A percentile compares a stretch with the other conserved stretches of the same genome.
phyloP scores from a whole-genome alignment of 2,113 vertebrate species.

The Lophotis ruficrista region DNA sequence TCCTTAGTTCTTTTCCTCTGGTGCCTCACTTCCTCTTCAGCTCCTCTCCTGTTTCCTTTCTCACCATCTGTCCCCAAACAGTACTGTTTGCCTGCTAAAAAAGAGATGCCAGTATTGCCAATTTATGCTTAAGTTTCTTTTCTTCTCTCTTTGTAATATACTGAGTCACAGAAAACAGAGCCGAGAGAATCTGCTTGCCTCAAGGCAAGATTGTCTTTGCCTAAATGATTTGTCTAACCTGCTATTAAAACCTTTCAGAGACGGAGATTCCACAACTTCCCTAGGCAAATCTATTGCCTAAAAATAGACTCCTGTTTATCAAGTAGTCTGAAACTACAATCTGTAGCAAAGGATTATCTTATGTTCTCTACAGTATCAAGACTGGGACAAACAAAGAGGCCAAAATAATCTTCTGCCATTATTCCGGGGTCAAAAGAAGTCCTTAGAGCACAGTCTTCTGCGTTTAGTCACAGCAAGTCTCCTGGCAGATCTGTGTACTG shows the following conservation, averaged over 20 bases:
- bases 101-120: background rate
- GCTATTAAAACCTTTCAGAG: conserved; percentile 7
- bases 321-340: conserved; percentile 37
- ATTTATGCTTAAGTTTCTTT: background rate
- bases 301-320: conserved; percentile 44
- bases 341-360: background rate
- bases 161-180: background rate
- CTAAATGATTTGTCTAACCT: conserved; percentile 29
- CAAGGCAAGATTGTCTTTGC: background rate
- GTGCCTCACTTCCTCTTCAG: background rate
- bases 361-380: background rate
- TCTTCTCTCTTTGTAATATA: background rate
- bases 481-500: background rate
- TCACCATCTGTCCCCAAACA: background rate
- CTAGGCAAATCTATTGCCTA: conserved; percentile 11
- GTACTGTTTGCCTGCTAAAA: background rate
- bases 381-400: background rate
- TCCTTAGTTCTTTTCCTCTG: background rate
- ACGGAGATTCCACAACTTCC: conserved; percentile 12
- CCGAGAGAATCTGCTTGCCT: background rate
- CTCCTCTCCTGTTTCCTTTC: background rate
- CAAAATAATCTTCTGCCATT: background rate
- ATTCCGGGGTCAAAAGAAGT: background rate
- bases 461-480: background rate
- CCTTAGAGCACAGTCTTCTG: background rate